A percentile compares a stretch with the other conserved stretches of the same genome.
These are phyloP conservation scores for Pampusana beccarii DNA, from an alignment of 2,113 vertebrate genomes.

Conservation along the genomic window DNA sequence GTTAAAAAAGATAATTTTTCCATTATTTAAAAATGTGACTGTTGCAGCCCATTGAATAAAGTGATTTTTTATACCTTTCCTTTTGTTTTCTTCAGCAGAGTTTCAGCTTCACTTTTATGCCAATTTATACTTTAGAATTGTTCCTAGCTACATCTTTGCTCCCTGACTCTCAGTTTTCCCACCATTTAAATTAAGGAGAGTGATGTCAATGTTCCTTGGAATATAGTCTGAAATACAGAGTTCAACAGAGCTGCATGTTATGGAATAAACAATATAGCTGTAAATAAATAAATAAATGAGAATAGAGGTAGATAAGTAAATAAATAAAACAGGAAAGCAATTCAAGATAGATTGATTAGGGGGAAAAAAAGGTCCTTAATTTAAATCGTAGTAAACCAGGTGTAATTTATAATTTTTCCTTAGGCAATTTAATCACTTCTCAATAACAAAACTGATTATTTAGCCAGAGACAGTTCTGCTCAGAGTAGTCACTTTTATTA, in stretches of 20 bases:
- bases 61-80: background rate
- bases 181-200: background rate
- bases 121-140: background rate
- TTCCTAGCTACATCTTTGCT: background rate
- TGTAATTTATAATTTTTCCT: background rate
- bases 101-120: background rate
- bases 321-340: background rate
- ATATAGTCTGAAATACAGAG: background rate
- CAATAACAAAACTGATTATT: conserved; percentile 46
- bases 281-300: background rate
- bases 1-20: background rate
- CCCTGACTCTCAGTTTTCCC: background rate
- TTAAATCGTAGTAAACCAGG: conserved; percentile 13
- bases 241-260: background rate
- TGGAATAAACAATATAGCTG: background rate
- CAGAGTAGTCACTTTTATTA: conserved; percentile 43
- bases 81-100: background rate
- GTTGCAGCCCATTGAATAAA: background rate
- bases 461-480: conserved; percentile 25
- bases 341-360: background rate
- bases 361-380: background rate
- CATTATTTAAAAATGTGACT: background rate
- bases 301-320: background rate
- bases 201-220: background rate
- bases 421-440: conserved; percentile 40